Conservation (phyloP, 2,888 invertebrate species). For the Phoronis australis region DNA sequence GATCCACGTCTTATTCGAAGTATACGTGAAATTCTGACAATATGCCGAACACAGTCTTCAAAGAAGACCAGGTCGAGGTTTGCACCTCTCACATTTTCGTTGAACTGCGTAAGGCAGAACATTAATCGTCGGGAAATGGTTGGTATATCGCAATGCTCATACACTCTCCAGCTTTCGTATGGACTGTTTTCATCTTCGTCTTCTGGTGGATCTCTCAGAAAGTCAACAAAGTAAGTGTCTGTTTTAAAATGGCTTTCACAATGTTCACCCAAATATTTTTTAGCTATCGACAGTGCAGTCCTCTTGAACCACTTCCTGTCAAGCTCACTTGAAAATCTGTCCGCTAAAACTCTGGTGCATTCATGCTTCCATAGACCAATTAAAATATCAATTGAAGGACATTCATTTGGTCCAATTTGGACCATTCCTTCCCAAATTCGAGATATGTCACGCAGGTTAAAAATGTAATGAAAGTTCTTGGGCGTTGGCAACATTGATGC, state of each 20-base stretch:
- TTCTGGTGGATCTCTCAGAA: slow-evolving; percentile 96
- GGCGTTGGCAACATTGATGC: slow-evolving; percentile 83
- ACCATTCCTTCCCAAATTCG: slow-evolving; percentile 97
- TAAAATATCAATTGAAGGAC: slow-evolving; percentile 70
- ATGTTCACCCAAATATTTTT: no score
- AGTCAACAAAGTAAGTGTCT: slow-evolving; percentile 88
- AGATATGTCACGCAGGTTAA: slow-evolving; percentile 87
- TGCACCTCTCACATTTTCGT: no score
- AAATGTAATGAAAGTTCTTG: slow-evolving; percentile 95
- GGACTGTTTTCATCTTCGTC: neutral
- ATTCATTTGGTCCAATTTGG: no score
- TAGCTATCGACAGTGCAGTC: slow-evolving; percentile 57
- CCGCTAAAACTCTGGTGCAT: slow-evolving; percentile 64
- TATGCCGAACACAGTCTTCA: no score
- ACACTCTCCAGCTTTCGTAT: neutral
- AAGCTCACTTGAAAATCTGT: slow-evolving; percentile 55
- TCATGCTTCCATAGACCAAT: slow-evolving; percentile 95
- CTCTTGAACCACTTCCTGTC: slow-evolving; percentile 75
- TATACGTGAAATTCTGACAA: no score
- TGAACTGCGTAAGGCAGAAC: no score
- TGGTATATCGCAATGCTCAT: no score
- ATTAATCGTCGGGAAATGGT: no score
- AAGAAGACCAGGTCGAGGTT: no score
- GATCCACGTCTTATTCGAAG: no score
- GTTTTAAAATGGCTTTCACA: slow-evolving; percentile 66